Percentiles rank a stretch among this genome's conserved stretches.
Evolutionary conservation across 2,797 vertebrate genomes (phyloP).

Genomic region (Myotis myotis): DNA sequence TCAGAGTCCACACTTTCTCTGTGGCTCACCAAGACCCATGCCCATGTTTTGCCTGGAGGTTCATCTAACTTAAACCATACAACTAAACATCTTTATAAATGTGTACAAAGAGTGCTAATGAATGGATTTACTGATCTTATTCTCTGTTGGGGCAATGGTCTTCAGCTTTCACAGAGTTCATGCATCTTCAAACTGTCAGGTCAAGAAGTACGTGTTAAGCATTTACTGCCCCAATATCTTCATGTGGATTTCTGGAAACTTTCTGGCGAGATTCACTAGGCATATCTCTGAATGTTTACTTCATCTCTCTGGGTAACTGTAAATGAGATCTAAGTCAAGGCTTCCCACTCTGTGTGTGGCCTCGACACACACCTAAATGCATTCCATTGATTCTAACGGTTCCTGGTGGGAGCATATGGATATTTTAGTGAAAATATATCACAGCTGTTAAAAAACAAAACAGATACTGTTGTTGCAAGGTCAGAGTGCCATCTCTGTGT

Average conservation of each 20-base stretch:
- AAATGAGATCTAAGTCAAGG: constrained; percentile 38
- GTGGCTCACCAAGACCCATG: neutral
- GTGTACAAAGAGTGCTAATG: neutral
- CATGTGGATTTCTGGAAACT: constrained; percentile 53
- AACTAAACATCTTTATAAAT: neutral
- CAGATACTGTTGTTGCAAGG: constrained; percentile 1
- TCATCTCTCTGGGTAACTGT: constrained; percentile 32
- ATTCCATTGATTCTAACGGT: constrained; percentile 18
- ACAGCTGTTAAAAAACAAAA: constrained; percentile 54
- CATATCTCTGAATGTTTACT: constrained; percentile 47
- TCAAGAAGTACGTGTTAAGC: neutral
- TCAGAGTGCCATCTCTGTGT: neutral
- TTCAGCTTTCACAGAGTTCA: neutral
- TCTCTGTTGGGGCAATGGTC: neutral
- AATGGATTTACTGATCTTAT: neutral
- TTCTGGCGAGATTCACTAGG: neutral
- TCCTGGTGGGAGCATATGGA: constrained; percentile 36
- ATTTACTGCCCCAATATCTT: constrained; percentile 15
- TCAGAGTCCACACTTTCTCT: neutral
- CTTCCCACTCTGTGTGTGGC: constrained; percentile 62
- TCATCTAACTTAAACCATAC: neutral
- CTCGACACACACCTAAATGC: constrained; percentile 68
- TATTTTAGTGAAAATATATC: constrained; percentile 31
- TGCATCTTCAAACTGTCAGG: neutral
- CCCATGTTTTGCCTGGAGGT: neutral